A percentile compares a stretch with the other conserved stretches of the same genome.
phyloP scores from a whole-genome alignment of 2,888 invertebrate genomes.

The Auanema freiburgensis region DNA sequence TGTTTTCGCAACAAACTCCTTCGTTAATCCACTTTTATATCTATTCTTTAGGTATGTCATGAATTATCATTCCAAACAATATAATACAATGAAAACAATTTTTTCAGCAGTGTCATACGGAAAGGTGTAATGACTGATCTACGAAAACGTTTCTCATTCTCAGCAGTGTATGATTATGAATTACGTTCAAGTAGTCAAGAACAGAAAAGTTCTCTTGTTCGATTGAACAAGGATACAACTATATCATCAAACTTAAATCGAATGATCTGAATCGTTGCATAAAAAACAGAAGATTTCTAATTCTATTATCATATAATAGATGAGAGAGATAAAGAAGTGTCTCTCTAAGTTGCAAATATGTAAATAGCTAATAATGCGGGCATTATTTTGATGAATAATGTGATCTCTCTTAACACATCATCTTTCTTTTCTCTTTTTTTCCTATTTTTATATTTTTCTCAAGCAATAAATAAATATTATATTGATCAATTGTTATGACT shows the following conservation, averaged over 20 bases:
- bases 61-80: neutral
- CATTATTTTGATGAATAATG: no score
- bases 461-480: no score
- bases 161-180: conserved; percentile 52
- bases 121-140: conserved; percentile 44
- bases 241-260: conserved; percentile 10
- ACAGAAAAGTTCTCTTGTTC: conserved; percentile 19
- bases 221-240: conserved; percentile 14
- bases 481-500: no score
- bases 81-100: neutral
- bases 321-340: no score
- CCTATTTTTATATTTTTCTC: no score
- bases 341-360: no score
- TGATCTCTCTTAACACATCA: no score
- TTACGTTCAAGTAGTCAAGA: conserved; percentile 27
- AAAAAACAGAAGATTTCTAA: no score
- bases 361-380: no score
- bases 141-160: conserved; percentile 42
- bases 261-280: conserved; percentile 11
- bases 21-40: conserved; percentile 52
- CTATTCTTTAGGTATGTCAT: conserved; percentile 42
- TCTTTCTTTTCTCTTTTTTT: no score
- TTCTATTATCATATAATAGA: no score
- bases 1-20: conserved; percentile 51
- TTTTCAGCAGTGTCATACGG: conserved; percentile 49